These are phyloP conservation scores for Oncopodura yosiiana DNA, from an alignment of 1,140 invertebrate genomes.

Conservation along the genomic window DNA sequence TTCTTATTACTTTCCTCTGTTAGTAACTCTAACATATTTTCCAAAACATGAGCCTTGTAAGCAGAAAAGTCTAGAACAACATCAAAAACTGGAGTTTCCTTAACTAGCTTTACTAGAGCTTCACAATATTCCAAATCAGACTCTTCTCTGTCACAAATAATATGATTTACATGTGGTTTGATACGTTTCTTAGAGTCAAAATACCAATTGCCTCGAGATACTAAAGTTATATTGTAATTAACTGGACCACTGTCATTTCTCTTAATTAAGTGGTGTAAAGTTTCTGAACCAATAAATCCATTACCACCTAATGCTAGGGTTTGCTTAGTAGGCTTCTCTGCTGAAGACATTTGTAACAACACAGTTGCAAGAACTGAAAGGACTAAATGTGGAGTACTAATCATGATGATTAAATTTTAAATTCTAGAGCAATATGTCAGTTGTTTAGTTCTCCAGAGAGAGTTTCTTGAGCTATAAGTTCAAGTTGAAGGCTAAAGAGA, in stretches of 20 bases:
- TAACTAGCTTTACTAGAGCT: conserved; percentile 36
- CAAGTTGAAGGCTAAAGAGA: too few species aligned
- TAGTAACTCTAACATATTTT: conserved; percentile 38
- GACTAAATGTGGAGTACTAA: too few species aligned
- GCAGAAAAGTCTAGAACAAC: conserved; percentile 45
- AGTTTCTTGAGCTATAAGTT: too few species aligned
- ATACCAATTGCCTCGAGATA: conserved; percentile 45
- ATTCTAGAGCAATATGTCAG: too few species aligned
- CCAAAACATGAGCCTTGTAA: conserved; percentile 40
- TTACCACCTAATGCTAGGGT: conserved; percentile 45
- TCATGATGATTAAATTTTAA: too few species aligned
- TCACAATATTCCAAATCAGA: conserved; percentile 37
- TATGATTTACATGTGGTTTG: conserved; percentile 38
- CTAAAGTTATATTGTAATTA: conserved; percentile 37
- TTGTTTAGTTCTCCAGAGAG: too few species aligned
- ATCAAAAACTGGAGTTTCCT: conserved; percentile 38
- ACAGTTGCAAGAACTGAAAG: too few species aligned
- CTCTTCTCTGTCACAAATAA: conserved; percentile 42
- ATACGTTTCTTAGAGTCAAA: conserved; percentile 41
- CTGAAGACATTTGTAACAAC: too few species aligned
- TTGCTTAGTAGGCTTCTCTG: too few species aligned
- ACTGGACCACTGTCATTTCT: conserved; percentile 15
- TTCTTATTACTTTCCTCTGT: conserved; percentile 35
- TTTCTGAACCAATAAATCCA: conserved; percentile 43
- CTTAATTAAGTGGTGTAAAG: conserved; percentile 38